Evolutionary conservation across 1,140 invertebrate genomes (phyloP), one percentile per base, ranked within the genome.

Genomic region (Drosophila sturtevanti): DNA sequence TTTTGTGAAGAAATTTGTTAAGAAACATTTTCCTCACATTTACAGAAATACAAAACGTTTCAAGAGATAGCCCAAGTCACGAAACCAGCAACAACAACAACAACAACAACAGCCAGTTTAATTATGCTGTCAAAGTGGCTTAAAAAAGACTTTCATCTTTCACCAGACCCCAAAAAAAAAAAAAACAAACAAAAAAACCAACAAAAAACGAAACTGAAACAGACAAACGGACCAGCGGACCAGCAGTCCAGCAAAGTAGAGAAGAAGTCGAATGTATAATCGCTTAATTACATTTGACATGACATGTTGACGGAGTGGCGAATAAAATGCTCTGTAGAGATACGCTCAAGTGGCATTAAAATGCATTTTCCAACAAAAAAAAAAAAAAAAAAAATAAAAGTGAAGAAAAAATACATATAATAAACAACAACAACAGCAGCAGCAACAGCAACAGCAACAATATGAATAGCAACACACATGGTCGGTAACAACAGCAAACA

Each of bases 271-370:
- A 89, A 89, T 84, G 79, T 79, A 84, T 89, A 87, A 87, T 89
- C 84, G 77, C 85, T 89, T 89, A 82, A 89, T 84, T 89, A 89
- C 85, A 82, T 75, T 79, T 79, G 80, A 89, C 84, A 89, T 82
- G 84, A 89, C 84, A 89, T 82, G 62, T 75, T 84, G 73, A 84
- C 79, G 77, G 54, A 80, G 84, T 79, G 84, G 76, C 79, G 61
- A 82, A 81, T 81, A 84, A 79, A 77, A 69, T 77, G 22, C 62
- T 72, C 67, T 70, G 48, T 58, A 62, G 56, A 41, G 63, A 38
- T 64, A 68, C 67, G 72, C 68, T 87, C 70, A 79, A 87, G 76
- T 79, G 84, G 76, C 79, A 84, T 84, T 89, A 79, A 80, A 72
- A 72, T 71, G 63, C 68, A 70, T 67, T 68, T 64, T 52, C 60